A percentile compares a stretch with the other conserved stretches of the same genome.
Evolutionary conservation across 2,113 vertebrate genomes (phyloP).

Genomic region (Dicaeum eximium): DNA sequence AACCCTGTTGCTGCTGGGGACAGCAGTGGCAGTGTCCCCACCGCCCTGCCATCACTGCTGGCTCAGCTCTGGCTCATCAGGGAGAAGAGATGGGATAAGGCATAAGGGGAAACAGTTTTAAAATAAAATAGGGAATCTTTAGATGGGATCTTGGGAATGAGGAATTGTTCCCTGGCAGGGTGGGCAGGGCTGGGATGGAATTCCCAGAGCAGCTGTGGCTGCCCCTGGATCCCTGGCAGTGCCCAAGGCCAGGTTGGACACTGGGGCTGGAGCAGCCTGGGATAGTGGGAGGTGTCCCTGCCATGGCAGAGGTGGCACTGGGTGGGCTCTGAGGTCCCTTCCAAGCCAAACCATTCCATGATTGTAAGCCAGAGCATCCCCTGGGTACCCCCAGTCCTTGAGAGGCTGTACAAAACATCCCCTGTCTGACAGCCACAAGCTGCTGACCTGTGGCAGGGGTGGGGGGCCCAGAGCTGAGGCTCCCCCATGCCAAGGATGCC

Average conservation of each 20-base stretch:
- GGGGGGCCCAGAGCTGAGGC: background rate
- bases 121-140: background rate
- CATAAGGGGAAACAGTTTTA: background rate
- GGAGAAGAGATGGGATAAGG: background rate
- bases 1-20: background rate
- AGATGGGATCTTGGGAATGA: rapidly evolving
- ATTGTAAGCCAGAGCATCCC: background rate
- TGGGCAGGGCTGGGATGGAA: background rate
- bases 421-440: rapidly evolving
- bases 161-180: background rate
- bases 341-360: rapidly evolving
- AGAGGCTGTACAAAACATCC: background rate
- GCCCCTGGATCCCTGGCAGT: background rate
- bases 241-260: background rate
- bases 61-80: background rate
- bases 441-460: background rate
- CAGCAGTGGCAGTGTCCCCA: background rate
- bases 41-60: background rate
- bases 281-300: background rate
- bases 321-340: rapidly evolving
- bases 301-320: background rate
- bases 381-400: background rate
- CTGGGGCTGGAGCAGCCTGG: background rate
- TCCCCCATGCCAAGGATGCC: background rate
- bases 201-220: background rate